Percentiles rank a stretch among this genome's conserved stretches.
These are phyloP conservation scores for Drosophila yakuba DNA, from an alignment of 1,140 invertebrate species.

Conservation along the genomic window DNA sequence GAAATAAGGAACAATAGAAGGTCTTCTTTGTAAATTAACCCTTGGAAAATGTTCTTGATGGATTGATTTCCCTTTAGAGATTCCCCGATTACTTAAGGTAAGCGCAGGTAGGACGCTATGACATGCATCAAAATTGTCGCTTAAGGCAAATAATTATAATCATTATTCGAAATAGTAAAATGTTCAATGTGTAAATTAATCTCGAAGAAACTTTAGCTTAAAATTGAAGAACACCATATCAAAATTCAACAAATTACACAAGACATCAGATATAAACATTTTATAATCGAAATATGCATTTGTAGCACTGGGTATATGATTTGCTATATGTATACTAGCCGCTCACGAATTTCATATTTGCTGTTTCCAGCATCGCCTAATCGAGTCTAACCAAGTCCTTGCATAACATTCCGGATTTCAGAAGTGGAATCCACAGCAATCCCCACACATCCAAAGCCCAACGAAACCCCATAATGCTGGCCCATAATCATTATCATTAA, in stretches of 20 bases:
- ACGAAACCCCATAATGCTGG: slow-evolving; percentile 22
- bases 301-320: no score
- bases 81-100: background rate
- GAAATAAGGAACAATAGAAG: slow-evolving; percentile 22
- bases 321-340: no score
- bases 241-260: no score
- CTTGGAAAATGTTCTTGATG: slow-evolving; percentile 16
- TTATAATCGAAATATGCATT: no score
- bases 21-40: slow-evolving; percentile 24
- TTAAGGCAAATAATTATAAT: no score
- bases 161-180: no score
- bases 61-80: slow-evolving; percentile 13
- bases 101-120: slow-evolving; percentile 2
- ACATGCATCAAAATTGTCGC: no score
- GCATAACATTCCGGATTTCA: background rate
- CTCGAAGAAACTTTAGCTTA: no score
- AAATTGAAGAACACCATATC: no score
- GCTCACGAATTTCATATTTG: no score
- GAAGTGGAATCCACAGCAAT: slow-evolving; percentile 4
- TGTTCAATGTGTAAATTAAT: no score
- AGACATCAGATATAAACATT: no score
- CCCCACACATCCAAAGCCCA: slow-evolving; percentile 14
- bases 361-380: background rate
- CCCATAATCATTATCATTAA: slow-evolving; percentile 48
- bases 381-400: background rate